A percentile compares a stretch with the other conserved stretches of the same genome.
These are phyloP conservation scores for Charadrius vociferus DNA, from an alignment of 2,113 vertebrate genomes.

Conservation along the genomic window DNA sequence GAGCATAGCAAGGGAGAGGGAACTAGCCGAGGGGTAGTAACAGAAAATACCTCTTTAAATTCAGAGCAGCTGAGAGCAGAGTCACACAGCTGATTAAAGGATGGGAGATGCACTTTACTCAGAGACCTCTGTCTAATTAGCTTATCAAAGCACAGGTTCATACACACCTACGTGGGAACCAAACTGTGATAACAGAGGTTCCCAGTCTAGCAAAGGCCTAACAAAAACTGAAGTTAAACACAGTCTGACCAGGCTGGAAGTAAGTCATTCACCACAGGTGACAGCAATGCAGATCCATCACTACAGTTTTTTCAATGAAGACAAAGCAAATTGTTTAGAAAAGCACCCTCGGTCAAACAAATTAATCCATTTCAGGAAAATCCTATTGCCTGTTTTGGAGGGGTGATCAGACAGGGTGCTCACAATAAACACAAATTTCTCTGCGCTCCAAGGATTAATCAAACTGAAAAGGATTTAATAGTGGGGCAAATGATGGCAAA, in stretches of 20 bases:
- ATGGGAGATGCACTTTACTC: neutral
- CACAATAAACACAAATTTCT: neutral
- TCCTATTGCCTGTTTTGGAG: neutral
- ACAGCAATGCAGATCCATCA: neutral
- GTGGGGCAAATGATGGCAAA: neutral
- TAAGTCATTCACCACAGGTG: neutral
- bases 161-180: constrained; percentile 32
- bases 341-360: neutral
- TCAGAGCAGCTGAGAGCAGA: neutral
- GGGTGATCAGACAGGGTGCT: neutral
- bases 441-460: neutral
- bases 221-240: constrained; percentile 17
- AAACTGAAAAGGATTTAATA: neutral
- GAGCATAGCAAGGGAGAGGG: neutral
- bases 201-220: neutral
- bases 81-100: constrained; percentile 1
- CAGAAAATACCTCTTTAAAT: neutral
- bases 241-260: neutral
- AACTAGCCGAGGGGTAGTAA: neutral
- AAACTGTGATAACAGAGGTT: constrained; percentile 10
- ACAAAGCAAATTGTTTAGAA: neutral
- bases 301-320: neutral
- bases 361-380: neutral
- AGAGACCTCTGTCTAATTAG: neutral
- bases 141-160: constrained; percentile 23